Percentiles rank a stretch among this genome's conserved stretches.
Evolutionary conservation across 2,113 vertebrate species (phyloP).

Genomic region (Engraulis encrasicolus): DNA sequence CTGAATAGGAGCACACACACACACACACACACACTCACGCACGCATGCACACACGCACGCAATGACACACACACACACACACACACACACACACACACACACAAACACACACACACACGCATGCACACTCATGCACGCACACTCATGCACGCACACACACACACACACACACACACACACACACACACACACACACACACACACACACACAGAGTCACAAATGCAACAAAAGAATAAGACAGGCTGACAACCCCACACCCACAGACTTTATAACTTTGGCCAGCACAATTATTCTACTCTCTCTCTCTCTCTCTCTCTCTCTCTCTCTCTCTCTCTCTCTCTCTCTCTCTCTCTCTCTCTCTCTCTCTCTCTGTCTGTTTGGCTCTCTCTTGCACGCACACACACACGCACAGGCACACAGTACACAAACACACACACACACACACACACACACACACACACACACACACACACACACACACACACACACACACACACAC

Average conservation of each 20-base stretch:
- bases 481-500: neutral
- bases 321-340: too few relatives aligned
- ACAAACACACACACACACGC: neutral
- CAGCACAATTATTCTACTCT: too few relatives aligned
- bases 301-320: too few relatives aligned
- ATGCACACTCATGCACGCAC: neutral
- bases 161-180: neutral
- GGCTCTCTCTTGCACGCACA: neutral
- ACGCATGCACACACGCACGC: too few relatives aligned
- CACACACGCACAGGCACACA: neutral
- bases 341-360: too few relatives aligned
- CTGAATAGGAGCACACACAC: too few relatives aligned
- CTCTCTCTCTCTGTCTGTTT: too few relatives aligned
- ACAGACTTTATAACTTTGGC: too few relatives aligned
- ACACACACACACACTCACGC: too few relatives aligned
- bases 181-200: neutral
- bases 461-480: neutral
- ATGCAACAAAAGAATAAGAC: too few relatives aligned
- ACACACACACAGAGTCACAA: neutral
- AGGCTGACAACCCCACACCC: too few relatives aligned
- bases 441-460: neutral
- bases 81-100: neutral
- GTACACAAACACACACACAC: neutral
- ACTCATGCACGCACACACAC: neutral
- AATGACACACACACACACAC: too few relatives aligned